Base-by-base conservation (phyloP, 2,797 vertebrate species). In the Gephyroberyx darwinii region DNA sequence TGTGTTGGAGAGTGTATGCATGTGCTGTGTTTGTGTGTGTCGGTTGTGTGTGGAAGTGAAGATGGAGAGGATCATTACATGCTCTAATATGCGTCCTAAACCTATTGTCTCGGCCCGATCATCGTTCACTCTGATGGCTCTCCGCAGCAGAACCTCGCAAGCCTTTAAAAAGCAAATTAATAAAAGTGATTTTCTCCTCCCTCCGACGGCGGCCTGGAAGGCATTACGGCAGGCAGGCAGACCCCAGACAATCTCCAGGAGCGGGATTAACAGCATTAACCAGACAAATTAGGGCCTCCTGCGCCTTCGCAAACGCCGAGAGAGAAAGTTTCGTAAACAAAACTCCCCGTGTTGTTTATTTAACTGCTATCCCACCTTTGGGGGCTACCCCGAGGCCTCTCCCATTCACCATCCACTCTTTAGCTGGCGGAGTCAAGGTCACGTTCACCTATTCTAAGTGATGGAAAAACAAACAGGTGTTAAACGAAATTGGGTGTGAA, bases 381-480 rank as follows among this genome's bases (percentile, higher is more conserved):
- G 26, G 26, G 26, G 26, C 26, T n/a, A n/a, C n/a, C n/a, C 43
- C 41, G 58, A 82, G 92, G 86, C 93, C 92, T 93, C 92, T 92
- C 89, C 58, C 73, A 74, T 19, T 78, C 68, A 37, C 22, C 8
- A 0, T 57, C 26, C 35, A 70, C 62, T 74, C n/a, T 65, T 80
- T 77, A 9, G 56, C 68, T 61, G 76, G 20, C 35, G 17, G 77
- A 87, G 86, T 86, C 91, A 90, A 91, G 91, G 91, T 72, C 86
- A 48, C 12, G 71, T 52, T 71, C 84, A 69, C 83, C 67, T 69
- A 70, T 74, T 84, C 70, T 51, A 82, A 81, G 53, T 65, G 77
- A 87, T 87, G 79, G 59, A 83, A 93, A 93, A 93, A 89, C 90
- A 93, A 94, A 93, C 74, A 91, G 75, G 74, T 76, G 64, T 22